Percentiles rank a stretch among this genome's conserved stretches.
These are phyloP conservation scores for Cancer borealis DNA, from an alignment of 2,888 invertebrate species.

Conservation along the genomic window DNA sequence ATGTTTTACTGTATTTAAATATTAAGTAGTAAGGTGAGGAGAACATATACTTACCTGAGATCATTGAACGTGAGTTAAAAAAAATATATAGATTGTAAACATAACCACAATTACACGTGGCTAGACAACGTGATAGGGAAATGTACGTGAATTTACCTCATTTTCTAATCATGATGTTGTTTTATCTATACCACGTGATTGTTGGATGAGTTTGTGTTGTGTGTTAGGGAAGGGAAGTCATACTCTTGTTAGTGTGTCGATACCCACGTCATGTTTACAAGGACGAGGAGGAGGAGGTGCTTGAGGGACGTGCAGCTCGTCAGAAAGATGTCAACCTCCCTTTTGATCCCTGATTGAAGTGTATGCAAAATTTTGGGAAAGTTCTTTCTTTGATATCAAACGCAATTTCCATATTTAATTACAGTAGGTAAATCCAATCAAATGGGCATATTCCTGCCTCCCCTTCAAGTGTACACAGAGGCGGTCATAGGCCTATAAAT, in stretches of 20 bases:
- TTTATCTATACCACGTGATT: neutral
- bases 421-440: constrained; percentile 74
- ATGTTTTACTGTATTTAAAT: neutral
- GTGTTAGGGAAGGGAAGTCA: neutral
- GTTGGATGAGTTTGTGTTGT: neutral
- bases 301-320: constrained; percentile 52
- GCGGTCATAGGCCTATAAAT: constrained; percentile 56
- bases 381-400: constrained; percentile 70
- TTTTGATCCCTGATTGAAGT: constrained; percentile 63
- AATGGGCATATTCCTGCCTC: constrained; percentile 66
- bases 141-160: too few relatives aligned
- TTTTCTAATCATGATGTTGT: too few relatives aligned
- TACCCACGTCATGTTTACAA: neutral
- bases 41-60: neutral
- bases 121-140: too few relatives aligned
- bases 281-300: neutral
- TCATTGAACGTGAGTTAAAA: neutral
- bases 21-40: neutral
- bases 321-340: constrained; percentile 18
- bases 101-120: too few relatives aligned
- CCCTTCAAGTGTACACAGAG: constrained; percentile 64
- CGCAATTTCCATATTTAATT: constrained; percentile 73
- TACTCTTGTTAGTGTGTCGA: neutral
- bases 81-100: neutral
- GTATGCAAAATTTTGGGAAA: constrained; percentile 65